Percentiles rank a stretch among this genome's conserved stretches.
These are phyloP conservation scores for Auanema freiburgensis DNA, from an alignment of 2,888 invertebrate species.

Conservation along the genomic window DNA sequence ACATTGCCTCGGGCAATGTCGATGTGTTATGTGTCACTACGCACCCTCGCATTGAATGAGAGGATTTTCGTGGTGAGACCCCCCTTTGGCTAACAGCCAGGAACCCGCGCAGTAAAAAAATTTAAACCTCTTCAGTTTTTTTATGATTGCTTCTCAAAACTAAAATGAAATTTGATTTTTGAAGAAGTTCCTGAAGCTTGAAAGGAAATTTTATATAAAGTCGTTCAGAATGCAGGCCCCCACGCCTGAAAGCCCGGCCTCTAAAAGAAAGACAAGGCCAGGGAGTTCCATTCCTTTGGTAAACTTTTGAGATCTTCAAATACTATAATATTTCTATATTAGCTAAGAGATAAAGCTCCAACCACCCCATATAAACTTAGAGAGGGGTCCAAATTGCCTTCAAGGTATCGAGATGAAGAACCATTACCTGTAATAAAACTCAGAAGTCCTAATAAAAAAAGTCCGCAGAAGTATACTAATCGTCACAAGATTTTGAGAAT, in stretches of 20 bases:
- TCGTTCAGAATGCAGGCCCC: not conserved
- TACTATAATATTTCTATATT: not conserved
- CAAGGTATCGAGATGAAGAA: constrained; percentile 37
- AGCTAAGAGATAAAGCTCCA: constrained; percentile 12
- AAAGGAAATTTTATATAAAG: not conserved
- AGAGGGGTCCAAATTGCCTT: constrained; percentile 37
- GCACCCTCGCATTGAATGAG: not conserved
- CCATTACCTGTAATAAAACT: constrained; percentile 12
- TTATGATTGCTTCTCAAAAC: not conserved
- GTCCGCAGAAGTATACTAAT: constrained; percentile 14
- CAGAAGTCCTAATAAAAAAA: constrained; percentile 16
- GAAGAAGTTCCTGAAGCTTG: not conserved
- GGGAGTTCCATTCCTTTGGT: not conserved
- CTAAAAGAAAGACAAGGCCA: not conserved
- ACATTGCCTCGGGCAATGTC: no score
- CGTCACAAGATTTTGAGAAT: not conserved
- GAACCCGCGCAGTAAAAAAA: constrained; percentile 6
- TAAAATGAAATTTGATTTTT: constrained; percentile 1
- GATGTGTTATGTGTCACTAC: constrained; percentile 3
- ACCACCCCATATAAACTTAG: constrained; percentile 35
- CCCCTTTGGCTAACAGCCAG: not conserved
- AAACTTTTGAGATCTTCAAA: no score
- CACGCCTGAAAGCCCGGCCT: constrained; percentile 1
- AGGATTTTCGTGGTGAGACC: not conserved
- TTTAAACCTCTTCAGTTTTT: constrained; percentile 5